Base-by-base conservation (phyloP, 2,888 invertebrate species). In the Imbricaverruca yamaguchii region DNA sequence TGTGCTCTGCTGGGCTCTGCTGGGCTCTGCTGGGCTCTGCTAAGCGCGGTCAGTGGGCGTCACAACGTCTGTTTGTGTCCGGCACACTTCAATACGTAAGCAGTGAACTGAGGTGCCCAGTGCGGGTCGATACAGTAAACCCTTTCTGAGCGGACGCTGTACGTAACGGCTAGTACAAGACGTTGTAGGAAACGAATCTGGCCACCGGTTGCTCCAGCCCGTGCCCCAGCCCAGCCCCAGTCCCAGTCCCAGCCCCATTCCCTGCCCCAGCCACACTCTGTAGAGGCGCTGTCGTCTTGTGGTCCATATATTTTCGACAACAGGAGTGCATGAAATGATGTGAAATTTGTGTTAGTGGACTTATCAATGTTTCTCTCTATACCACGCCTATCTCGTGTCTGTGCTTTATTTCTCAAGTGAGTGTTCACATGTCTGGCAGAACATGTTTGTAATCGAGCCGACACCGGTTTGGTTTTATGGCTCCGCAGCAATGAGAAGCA, bases 311-410 rank as follows among this genome's bases (percentile, higher is more conserved):
- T 74, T 74, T 74, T 74, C 18, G 55, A 74, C 65, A 23, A 53
- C 74, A 3, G 74, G 74, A 11, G 74, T 74, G 74, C 74, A 74
- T 74, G 74, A 74, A 61, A 21, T 21, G 55, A 55, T 74, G 74
- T 74, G 74, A 69, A 69, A 69, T 69, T 69, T 69, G 69, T 69
- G 69, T 69, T 69, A 69, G 69, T 69, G 69, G 69, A 69, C 69
- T 69, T 69, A 69, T 69, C 69, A 69, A 69, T 69, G 69, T 69
- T 53, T 69, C 69, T 69, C 69, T 69, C 74, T 74, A 23, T 74
- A 55, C 15, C 21, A 11, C 53, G 53, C 55, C 23, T 55, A 53
- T 74, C 23, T 74, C 74, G 74, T 74, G 74, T 74, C 74, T 21
- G 74, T 55, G 74, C 74, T 74, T 55, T 74, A 15, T 69, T 69